Base-by-base conservation (phyloP, 2,888 invertebrate species). In the Epinotia ramella region DNA sequence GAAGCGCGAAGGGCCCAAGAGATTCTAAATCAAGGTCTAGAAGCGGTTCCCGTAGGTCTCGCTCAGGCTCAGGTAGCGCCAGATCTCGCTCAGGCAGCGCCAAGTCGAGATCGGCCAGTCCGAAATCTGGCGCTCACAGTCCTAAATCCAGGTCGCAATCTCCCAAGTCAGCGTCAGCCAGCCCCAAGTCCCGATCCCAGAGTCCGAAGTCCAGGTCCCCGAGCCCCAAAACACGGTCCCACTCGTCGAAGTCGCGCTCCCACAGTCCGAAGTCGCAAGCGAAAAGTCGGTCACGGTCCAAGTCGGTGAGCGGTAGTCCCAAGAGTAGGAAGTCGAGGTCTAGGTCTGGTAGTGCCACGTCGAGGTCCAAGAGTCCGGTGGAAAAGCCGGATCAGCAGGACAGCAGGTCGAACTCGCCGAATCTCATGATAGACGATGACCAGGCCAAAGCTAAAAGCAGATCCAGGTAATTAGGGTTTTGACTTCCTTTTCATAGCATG, bases 401-500 rank as follows among this genome's bases (percentile, higher is more conserved):
- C 71, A 95, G 95, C 78, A 85, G 94, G 73, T 95, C 95, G 0
- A 95, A 94, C 77, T 94, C 95, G 1, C 95, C 95, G 0, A 93
- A 94, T 80, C 88, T 95, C 13, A 94, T 94, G 93, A 95, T 95
- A 81, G 95, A 94, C 84, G 95, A 94, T 88, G 90, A 84, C n/a
- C 85, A 92, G 65, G 89, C 87, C 3, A 93, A 92, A 78, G 88
- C 93, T 0, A 90, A 89, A 72, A 94, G 92, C 78, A 84, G 91
- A 77, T 93, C 93, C 28, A 91, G 94, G 93, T 93, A 81, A 75
- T 62, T 28, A 28, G 18, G 12, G 20, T 20, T 33, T 0, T 33
- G 18, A 6, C n/a, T 18, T 66, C 7, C 7, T 53, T 53, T 53
- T n/a, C 13, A 13, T 28, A 16, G 24, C 59, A 24, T 3, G 1